Evolutionary conservation across 2,113 vertebrate species (phyloP).

Genomic region (Calonectris borealis): DNA sequence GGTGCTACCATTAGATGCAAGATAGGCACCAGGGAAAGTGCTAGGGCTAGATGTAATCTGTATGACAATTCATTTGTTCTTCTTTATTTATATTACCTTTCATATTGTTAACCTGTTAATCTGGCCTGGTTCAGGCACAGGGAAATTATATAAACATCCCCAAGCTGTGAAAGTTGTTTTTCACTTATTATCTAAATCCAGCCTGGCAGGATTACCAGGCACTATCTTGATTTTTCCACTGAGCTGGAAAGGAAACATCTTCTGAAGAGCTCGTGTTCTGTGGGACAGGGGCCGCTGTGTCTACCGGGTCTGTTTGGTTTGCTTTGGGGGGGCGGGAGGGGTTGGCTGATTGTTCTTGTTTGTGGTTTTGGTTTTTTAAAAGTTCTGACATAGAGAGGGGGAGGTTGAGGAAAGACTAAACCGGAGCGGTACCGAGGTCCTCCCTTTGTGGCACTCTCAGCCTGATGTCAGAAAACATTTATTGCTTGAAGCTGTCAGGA

Average conservation of each 20-base stretch:
- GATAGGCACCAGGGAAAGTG: not conserved
- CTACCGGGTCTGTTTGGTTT: not conserved
- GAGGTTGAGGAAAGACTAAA: not conserved
- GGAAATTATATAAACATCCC: not conserved
- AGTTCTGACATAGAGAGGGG: not conserved
- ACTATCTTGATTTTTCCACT: not conserved
- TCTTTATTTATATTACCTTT: not conserved
- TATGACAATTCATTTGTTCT: not conserved
- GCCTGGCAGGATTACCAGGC: not conserved
- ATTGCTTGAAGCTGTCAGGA: not conserved
- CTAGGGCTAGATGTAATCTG: not conserved
- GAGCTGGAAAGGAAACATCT: not conserved
- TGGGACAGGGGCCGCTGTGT: not conserved
- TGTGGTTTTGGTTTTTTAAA: not conserved
- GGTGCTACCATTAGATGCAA: not conserved
- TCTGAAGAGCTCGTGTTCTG: not conserved
- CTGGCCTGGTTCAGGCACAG: not conserved
- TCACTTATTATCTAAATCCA: not conserved
- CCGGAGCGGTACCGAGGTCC: rapidly evolving
- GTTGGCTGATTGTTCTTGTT: not conserved
- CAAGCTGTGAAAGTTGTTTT: not conserved
- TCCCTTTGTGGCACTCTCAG: rapidly evolving
- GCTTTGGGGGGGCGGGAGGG: rapidly evolving
- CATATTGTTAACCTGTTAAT: not conserved
- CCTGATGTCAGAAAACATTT: not conserved